phyloP scores from a whole-genome alignment of 2,113 vertebrate genomes.

The Prunella himalayana region DNA sequence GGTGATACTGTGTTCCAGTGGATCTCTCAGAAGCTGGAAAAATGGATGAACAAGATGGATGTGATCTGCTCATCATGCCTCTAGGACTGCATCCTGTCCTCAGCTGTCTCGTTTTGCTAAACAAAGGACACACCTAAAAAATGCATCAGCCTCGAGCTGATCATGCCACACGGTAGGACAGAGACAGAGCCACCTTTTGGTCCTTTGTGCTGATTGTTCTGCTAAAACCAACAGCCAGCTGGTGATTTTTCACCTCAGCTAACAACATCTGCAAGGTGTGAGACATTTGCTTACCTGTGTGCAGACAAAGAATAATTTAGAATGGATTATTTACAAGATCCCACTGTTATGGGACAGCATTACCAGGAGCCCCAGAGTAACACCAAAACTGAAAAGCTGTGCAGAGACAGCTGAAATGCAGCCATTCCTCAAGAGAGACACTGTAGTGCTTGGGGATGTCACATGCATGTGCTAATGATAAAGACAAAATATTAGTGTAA shows the following conservation, averaged over 20 bases:
- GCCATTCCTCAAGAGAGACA: background rate
- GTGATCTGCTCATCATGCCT: background rate
- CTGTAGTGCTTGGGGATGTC: background rate
- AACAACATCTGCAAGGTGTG: background rate
- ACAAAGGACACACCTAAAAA: background rate
- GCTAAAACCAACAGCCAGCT: background rate
- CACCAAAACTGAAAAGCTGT: background rate
- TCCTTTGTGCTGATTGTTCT: background rate
- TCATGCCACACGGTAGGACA: background rate
- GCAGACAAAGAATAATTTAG: background rate
- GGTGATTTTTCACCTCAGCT: background rate
- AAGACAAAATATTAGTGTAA: background rate
- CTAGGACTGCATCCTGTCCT: background rate
- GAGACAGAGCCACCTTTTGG: background rate
- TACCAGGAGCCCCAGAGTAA: background rate
- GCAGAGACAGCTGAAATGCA: background rate
- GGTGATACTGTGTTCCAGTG: background rate
- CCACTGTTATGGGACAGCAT: background rate
- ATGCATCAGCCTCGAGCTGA: background rate
- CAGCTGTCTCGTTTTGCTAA: background rate
- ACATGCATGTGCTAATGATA: background rate
- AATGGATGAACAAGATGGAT: background rate
- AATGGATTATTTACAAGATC: background rate
- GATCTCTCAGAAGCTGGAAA: conserved; percentile 6
- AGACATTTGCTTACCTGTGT: background rate